These are phyloP conservation scores for Masnerella sp. DNA, from an alignment of 2,888 invertebrate species.

Conservation along the genomic window DNA sequence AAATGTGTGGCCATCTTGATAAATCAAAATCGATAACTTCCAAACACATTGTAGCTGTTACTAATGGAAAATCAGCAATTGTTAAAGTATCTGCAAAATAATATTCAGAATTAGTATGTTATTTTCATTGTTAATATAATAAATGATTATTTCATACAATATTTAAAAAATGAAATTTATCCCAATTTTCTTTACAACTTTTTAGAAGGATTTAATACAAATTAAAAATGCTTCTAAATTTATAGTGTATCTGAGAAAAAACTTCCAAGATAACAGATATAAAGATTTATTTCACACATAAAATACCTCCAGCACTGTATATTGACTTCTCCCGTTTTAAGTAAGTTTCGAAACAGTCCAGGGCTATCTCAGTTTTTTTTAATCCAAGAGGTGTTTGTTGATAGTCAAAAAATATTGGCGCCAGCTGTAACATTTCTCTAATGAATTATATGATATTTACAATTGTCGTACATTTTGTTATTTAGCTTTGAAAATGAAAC, in stretches of 20 bases:
- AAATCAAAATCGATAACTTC: conserved; percentile 85
- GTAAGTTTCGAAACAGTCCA: conserved; percentile 84
- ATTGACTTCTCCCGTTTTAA: conserved; percentile 81
- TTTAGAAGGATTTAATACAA: too few species aligned
- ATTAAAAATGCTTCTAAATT: too few species aligned
- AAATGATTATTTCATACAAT: too few species aligned
- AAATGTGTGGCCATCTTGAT: conserved; percentile 80
- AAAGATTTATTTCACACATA: too few species aligned
- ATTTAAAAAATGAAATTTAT: too few species aligned
- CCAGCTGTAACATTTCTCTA: conserved; percentile 79
- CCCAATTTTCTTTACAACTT: too few species aligned
- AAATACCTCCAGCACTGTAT: conserved; percentile 83
- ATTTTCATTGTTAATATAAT: too few species aligned
- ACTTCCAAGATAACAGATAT: too few species aligned
- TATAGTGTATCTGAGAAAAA: too few species aligned
- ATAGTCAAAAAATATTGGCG: conserved; percentile 88
- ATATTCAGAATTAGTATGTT: too few species aligned
- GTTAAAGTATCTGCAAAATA: conserved; percentile 81
- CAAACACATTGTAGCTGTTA: conserved; percentile 85
- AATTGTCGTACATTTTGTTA: not conserved
- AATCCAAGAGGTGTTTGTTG: conserved; percentile 82
- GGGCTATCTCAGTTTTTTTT: conserved; percentile 84
- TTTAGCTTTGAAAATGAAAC: not conserved
- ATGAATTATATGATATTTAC: not conserved
- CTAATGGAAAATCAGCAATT: conserved; percentile 86